A percentile compares a stretch with the other conserved stretches of the same genome.
Conservation (phyloP, 2,113 vertebrate genomes). For the Ictidomys tridecemlineatus region DNA sequence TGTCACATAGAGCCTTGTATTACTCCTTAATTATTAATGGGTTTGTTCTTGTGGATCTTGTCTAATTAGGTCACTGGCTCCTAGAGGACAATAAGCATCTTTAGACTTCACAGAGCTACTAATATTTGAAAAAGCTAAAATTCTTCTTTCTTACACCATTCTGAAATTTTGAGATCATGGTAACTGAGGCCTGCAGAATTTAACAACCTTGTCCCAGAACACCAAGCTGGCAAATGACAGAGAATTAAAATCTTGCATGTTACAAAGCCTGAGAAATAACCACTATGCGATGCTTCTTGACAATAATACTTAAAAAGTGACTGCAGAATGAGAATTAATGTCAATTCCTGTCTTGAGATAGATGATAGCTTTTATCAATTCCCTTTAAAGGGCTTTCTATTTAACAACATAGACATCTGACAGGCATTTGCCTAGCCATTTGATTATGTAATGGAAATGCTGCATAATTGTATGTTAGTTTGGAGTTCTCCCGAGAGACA, state of each 20-base stretch:
- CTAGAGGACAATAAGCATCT: background rate
- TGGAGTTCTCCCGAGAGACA: background rate
- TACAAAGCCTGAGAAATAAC: background rate
- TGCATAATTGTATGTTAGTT: background rate
- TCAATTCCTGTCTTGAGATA: background rate
- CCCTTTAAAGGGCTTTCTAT: background rate
- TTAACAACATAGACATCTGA: background rate
- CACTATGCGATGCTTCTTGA: background rate
- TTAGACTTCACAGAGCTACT: background rate
- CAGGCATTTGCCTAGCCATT: background rate
- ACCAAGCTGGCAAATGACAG: background rate
- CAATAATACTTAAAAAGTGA: background rate
- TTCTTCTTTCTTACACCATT: background rate
- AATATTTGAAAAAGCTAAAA: background rate
- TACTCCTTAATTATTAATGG: background rate
- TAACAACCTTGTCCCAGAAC: background rate
- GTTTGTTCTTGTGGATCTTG: background rate
- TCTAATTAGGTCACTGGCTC: background rate
- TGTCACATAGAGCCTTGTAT: background rate
- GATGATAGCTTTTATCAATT: background rate
- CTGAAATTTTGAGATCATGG: background rate
- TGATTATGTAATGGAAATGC: background rate
- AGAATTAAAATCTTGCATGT: background rate
- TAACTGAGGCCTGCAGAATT: background rate
- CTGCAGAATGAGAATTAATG: background rate